These are phyloP conservation scores for Cephus nigrinus DNA, from an alignment of 2,888 invertebrate genomes.

Conservation along the genomic window DNA sequence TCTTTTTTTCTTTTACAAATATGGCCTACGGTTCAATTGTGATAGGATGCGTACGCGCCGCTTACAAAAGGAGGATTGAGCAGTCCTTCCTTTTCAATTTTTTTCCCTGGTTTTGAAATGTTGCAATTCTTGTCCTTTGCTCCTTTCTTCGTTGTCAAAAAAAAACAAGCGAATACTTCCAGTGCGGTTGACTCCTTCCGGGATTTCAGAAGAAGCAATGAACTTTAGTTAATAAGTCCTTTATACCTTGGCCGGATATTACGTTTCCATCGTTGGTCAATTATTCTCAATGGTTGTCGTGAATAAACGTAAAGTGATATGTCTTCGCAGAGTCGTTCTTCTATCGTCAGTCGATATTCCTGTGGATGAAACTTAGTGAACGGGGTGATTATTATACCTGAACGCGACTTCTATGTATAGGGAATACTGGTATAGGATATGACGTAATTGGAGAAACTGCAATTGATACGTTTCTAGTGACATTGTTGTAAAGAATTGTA, in stretches of 20 bases:
- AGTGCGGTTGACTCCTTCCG: neutral
- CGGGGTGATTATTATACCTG: neutral
- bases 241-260: neutral
- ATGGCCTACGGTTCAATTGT: neutral
- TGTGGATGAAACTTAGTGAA: neutral
- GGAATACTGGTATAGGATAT: neutral
- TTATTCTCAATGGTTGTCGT: neutral
- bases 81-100: neutral
- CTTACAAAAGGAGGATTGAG: neutral
- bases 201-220: neutral
- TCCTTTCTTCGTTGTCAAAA: slow-evolving; percentile 14
- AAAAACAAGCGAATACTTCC: slow-evolving; percentile 18
- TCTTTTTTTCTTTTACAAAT: neutral
- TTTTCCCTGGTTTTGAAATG: slow-evolving; percentile 24
- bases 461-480: slow-evolving; percentile 39
- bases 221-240: neutral
- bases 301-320: neutral
- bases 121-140: slow-evolving; percentile 20
- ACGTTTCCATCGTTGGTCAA: neutral
- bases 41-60: neutral
- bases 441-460: slow-evolving; percentile 35
- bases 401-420: neutral
- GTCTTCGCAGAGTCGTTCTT: neutral
- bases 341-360: neutral
- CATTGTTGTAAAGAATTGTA: slow-evolving; percentile 57